Percentiles rank a stretch among this genome's conserved stretches.
These are phyloP conservation scores for Halocaridina rubra DNA, from an alignment of 2,888 invertebrate species.

Conservation along the genomic window DNA sequence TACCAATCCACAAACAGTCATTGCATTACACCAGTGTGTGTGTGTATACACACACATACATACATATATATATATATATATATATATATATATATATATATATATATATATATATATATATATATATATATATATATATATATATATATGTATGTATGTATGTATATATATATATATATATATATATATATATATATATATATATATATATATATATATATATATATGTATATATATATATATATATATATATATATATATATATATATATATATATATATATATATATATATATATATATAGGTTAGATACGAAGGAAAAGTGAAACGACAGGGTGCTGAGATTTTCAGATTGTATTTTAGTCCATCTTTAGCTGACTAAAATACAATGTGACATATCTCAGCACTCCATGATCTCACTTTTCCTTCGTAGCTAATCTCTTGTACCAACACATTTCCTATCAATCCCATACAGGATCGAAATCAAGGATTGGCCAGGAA, in stretches of 20 bases:
- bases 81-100: background rate
- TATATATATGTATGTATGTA: background rate
- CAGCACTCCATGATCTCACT: background rate
- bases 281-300: background rate
- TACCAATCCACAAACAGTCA: too few relatives aligned
- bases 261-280: too few relatives aligned
- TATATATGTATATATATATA: background rate
- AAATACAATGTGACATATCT: too few relatives aligned
- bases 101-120: too few relatives aligned
- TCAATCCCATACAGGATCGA: too few relatives aligned
- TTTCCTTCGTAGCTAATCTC: too few relatives aligned
- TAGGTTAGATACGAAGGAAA: background rate
- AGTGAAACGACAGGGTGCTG: too few relatives aligned
- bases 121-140: background rate
- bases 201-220: background rate
- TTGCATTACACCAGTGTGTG: background rate
- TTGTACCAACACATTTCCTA: too few relatives aligned
- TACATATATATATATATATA: background rate
- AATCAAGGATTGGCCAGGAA: too few relatives aligned
- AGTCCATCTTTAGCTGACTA: too few relatives aligned
- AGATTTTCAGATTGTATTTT: too few relatives aligned
- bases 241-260: background rate
- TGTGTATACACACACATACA: background rate
- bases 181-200: background rate
- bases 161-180: background rate